These are phyloP conservation scores for Biston betularia DNA, from an alignment of 2,888 invertebrate species.

Conservation along the genomic window DNA sequence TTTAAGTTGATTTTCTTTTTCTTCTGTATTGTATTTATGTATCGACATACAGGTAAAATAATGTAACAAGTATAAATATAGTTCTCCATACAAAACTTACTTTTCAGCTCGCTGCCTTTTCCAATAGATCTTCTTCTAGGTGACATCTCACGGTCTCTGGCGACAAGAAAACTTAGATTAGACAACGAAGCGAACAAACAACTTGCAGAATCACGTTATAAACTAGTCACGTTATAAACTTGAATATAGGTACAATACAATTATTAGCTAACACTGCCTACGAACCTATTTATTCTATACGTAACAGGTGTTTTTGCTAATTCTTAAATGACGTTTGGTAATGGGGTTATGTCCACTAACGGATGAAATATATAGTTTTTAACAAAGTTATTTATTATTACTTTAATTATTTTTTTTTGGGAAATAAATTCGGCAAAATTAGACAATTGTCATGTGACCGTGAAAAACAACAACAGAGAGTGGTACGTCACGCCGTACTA, in stretches of 20 bases:
- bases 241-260: slow-evolving; percentile 15
- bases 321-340: too few species aligned
- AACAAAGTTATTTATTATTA: too few species aligned
- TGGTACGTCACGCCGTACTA: too few species aligned
- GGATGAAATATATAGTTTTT: too few species aligned
- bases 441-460: too few species aligned
- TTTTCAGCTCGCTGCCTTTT: slow-evolving; percentile 80
- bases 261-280: slow-evolving; percentile 6
- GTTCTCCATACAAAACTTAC: slow-evolving; percentile 65
- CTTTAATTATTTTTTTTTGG: too few species aligned
- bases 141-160: slow-evolving; percentile 88
- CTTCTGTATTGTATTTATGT: too few species aligned
- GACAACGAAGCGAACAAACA: slow-evolving; percentile 31
- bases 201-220: slow-evolving; percentile 30
- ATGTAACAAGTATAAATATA: slow-evolving; percentile 12
- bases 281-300: background rate
- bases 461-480: too few species aligned
- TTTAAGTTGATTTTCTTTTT: too few species aligned
- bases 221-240: slow-evolving; percentile 38
- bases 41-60: slow-evolving; percentile 19
- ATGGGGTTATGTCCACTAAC: too few species aligned
- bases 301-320: background rate
- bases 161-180: slow-evolving; percentile 86
- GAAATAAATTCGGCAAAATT: too few species aligned
- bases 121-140: slow-evolving; percentile 85